Evolutionary conservation across 1,140 invertebrate species (phyloP).

Genomic region (Gryon sp.): DNA sequence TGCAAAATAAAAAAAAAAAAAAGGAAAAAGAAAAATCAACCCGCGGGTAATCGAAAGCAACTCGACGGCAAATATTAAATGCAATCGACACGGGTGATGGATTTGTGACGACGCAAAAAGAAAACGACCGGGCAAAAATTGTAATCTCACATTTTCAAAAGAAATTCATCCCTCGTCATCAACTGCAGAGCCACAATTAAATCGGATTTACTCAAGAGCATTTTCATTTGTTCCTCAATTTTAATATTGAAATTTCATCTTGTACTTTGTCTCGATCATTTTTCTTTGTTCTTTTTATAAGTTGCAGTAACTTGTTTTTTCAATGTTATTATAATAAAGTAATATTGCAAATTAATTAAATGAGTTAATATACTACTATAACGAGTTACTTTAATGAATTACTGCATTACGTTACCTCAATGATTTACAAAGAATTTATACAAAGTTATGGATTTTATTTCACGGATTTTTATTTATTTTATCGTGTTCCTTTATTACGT

Average conservation of each 20-base stretch:
- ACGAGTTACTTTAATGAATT: no score
- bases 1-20: neutral
- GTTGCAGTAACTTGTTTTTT: no score
- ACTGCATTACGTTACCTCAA: no score
- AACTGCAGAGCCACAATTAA: neutral
- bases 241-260: constrained; percentile 34
- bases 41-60: constrained; percentile 38
- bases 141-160: constrained; percentile 45
- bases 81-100: constrained; percentile 45
- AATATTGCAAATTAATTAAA: no score
- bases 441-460: no score
- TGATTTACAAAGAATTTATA: no score
- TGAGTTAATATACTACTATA: no score
- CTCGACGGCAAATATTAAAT: constrained; percentile 39
- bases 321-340: no score
- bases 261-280: neutral
- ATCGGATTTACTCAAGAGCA: constrained; percentile 38
- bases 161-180: constrained; percentile 29
- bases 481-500: no score
- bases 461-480: no score
- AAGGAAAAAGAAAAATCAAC: neutral
- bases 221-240: constrained; percentile 16
- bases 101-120: constrained; percentile 34
- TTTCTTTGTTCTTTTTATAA: no score
- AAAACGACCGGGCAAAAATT: constrained; percentile 17